A percentile compares a stretch with the other conserved stretches of the same genome.
These are phyloP conservation scores for Eospalax fontanierii DNA, from an alignment of 2,797 vertebrate genomes.

Conservation along the genomic window DNA sequence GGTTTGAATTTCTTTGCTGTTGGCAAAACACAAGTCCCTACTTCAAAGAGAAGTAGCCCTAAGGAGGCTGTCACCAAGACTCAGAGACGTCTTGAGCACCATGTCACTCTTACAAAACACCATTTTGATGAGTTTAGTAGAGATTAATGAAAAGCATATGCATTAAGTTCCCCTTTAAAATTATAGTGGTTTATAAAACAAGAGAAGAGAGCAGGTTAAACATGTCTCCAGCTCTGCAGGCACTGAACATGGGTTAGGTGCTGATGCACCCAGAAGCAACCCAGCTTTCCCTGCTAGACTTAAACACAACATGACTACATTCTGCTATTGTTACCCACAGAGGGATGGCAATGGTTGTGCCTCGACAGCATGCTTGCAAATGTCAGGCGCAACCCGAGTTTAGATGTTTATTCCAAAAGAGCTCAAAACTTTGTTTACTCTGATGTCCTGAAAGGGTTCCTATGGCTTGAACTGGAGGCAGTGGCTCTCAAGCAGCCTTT, in stretches of 20 bases:
- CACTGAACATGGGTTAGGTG: slow-evolving; percentile 22
- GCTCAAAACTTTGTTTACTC: slow-evolving; percentile 62
- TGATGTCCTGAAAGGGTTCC: background rate
- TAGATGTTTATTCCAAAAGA: slow-evolving; percentile 23
- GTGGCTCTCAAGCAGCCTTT: background rate
- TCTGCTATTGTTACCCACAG: slow-evolving; percentile 42
- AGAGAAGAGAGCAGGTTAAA: slow-evolving; percentile 26
- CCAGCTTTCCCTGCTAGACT: slow-evolving; percentile 41
- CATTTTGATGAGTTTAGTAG: slow-evolving; percentile 82
- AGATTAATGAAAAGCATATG: slow-evolving; percentile 82
- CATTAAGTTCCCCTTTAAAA: slow-evolving; percentile 78
- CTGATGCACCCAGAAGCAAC: background rate
- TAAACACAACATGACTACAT: slow-evolving; percentile 64
- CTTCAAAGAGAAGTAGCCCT: slow-evolving; percentile 83
- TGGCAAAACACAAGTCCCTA: slow-evolving; percentile 84
- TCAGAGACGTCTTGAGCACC: slow-evolving; percentile 75
- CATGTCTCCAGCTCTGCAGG: slow-evolving; percentile 42
- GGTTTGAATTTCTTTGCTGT: slow-evolving; percentile 84
- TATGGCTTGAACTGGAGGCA: slow-evolving; percentile 40
- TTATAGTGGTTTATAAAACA: slow-evolving; percentile 70
- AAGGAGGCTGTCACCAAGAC: slow-evolving; percentile 75
- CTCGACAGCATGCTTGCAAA: background rate
- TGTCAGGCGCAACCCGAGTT: background rate
- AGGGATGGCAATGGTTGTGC: background rate
- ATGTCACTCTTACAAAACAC: slow-evolving; percentile 81